Conservation (phyloP, 1,140 invertebrate species). For the Macrobrachium nipponense region DNA sequence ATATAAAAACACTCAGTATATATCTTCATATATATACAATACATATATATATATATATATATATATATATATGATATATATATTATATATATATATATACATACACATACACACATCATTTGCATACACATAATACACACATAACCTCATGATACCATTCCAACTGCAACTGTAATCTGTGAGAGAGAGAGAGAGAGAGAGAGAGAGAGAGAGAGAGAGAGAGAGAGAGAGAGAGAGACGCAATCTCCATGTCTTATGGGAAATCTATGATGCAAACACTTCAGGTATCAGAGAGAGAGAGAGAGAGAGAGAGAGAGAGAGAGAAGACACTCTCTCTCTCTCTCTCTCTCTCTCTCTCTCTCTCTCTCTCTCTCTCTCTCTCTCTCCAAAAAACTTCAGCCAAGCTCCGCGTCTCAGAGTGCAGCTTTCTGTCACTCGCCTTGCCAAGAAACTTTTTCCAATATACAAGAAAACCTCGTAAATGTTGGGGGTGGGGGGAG, state of each 20-base stretch:
- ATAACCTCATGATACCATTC: background rate
- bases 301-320: too few relatives aligned
- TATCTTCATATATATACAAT: background rate
- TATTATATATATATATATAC: background rate
- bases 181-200: background rate
- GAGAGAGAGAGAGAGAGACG: conserved; percentile 1
- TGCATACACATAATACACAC: background rate
- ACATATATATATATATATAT: conserved; percentile 8
- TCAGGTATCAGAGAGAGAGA: too few relatives aligned
- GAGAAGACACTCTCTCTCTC: too few relatives aligned
- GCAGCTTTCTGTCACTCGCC: too few relatives aligned
- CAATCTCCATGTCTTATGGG: background rate
- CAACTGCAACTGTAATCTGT: background rate
- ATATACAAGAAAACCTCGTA: background rate
- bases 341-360: too few relatives aligned
- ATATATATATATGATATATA: conserved; percentile 13
- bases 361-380: conserved; percentile 10
- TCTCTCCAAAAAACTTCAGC: background rate
- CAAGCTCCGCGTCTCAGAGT: background rate
- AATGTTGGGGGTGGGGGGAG: background rate
- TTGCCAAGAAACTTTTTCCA: too few relatives aligned
- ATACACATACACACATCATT: background rate
- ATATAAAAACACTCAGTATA: background rate
- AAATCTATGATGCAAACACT: conserved; percentile 1
- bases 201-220: background rate